Percentiles rank a stretch among this genome's conserved stretches.
Conservation (phyloP, 1,140 invertebrate species). For the Colletes latitarsis region DNA sequence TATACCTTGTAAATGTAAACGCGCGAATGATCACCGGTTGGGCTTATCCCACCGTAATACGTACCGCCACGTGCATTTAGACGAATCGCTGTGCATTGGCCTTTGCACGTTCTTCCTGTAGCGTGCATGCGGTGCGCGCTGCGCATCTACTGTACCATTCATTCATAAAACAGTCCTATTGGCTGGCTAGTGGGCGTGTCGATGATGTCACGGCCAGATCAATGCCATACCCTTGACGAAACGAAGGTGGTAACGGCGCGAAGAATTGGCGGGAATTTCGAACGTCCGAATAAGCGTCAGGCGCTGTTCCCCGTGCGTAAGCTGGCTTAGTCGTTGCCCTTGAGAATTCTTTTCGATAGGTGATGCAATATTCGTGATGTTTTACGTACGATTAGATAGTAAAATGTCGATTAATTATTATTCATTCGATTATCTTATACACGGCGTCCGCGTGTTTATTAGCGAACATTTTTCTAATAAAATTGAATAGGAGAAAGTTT, state of each 20-base stretch:
- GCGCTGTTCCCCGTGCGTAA: not conserved
- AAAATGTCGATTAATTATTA: not conserved
- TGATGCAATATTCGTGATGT: not conserved
- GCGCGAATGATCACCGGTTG: not conserved
- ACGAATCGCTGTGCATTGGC: conserved; percentile 41
- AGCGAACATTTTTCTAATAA: too few relatives aligned
- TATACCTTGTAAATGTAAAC: conserved; percentile 10
- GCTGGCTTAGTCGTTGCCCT: not conserved
- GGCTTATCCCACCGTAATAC: not conserved
- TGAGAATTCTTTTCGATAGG: not conserved
- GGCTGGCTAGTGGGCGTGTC: conserved; percentile 66
- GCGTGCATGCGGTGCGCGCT: not conserved
- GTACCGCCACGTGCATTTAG: conserved; percentile 41
- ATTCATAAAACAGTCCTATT: conserved; percentile 64
- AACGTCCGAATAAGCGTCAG: not conserved
- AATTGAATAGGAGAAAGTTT: too few relatives aligned
- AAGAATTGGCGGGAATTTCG: conserved; percentile 53
- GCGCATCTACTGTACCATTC: conserved; percentile 46
- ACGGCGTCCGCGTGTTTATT: too few relatives aligned
- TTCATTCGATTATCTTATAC: too few relatives aligned
- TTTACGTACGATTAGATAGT: not conserved
- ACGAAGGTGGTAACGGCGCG: not conserved
- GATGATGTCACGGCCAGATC: conserved; percentile 63
- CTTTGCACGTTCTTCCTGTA: conserved; percentile 37
- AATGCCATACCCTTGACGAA: conserved; percentile 34